These are phyloP conservation scores for Rosalia funebris DNA, from an alignment of 2,888 invertebrate species.

Conservation along the genomic window DNA sequence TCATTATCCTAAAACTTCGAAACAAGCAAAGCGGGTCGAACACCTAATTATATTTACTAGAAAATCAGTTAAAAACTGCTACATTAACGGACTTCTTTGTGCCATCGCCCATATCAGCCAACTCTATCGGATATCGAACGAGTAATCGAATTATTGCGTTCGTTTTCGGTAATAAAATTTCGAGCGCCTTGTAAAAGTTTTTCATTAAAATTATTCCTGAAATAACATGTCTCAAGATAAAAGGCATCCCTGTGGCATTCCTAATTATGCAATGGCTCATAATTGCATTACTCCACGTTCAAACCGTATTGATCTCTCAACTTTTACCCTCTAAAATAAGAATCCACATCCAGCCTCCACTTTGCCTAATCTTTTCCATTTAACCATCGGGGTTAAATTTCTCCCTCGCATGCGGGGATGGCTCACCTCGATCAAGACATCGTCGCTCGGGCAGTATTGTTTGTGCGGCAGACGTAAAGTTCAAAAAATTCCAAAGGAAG, in stretches of 20 bases:
- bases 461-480: background rate
- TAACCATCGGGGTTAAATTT: conserved; percentile 54
- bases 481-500: too few relatives aligned
- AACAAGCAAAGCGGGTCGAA: conserved; percentile 14
- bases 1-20: too few relatives aligned
- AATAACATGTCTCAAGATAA: conserved; percentile 59
- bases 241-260: conserved; percentile 58
- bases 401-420: conserved; percentile 47
- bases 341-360: conserved; percentile 55
- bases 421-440: conserved; percentile 9
- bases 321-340: conserved; percentile 58
- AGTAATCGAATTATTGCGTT: conserved; percentile 51
- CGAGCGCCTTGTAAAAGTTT: conserved; percentile 49
- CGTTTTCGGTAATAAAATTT: conserved; percentile 52
- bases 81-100: conserved; percentile 26
- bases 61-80: conserved; percentile 26
- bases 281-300: conserved; percentile 60
- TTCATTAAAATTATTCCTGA: conserved; percentile 57
- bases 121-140: conserved; percentile 44
- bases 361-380: conserved; percentile 59
- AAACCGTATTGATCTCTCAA: conserved; percentile 60
- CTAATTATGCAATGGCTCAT: conserved; percentile 61
- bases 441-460: background rate
- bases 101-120: conserved; percentile 28
- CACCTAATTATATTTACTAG: conserved; percentile 9